Evolutionary conservation across 2,797 vertebrate genomes (phyloP).

Genomic region (Heteromormyrus szaboi): DNA sequence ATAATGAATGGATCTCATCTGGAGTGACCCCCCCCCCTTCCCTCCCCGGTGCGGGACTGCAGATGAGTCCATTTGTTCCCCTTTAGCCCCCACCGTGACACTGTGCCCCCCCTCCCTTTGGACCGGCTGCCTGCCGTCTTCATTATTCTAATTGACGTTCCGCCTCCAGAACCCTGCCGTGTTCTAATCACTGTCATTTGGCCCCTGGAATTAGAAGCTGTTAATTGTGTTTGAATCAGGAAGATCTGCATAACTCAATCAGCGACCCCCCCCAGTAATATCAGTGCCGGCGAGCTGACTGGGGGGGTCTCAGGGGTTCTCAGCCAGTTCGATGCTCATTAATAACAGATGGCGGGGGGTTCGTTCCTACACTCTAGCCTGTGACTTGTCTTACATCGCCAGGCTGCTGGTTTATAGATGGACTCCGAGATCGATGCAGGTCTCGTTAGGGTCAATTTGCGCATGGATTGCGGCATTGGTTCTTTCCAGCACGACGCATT

Average conservation of each 20-base stretch:
- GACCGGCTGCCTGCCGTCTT: neutral
- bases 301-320: neutral
- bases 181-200: neutral
- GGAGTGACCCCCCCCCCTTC: neutral
- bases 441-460: neutral
- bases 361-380: neutral
- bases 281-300: neutral
- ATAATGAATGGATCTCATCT: neutral
- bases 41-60: neutral
- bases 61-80: neutral
- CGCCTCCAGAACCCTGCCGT: neutral
- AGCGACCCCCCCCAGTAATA: neutral
- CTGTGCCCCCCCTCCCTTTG: neutral
- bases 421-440: slow-evolving; percentile 1
- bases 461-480: neutral
- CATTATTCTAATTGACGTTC: neutral
- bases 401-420: neutral
- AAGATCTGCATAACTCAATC: neutral
- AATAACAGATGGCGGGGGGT: neutral
- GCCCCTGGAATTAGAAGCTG: neutral
- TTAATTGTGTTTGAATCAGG: neutral
- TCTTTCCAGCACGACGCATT: neutral
- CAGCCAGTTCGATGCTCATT: neutral
- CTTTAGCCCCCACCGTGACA: neutral
- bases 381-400: neutral